Conservation (phyloP, 2,797 vertebrate species). For the Sphenopsis melanotis region DNA sequence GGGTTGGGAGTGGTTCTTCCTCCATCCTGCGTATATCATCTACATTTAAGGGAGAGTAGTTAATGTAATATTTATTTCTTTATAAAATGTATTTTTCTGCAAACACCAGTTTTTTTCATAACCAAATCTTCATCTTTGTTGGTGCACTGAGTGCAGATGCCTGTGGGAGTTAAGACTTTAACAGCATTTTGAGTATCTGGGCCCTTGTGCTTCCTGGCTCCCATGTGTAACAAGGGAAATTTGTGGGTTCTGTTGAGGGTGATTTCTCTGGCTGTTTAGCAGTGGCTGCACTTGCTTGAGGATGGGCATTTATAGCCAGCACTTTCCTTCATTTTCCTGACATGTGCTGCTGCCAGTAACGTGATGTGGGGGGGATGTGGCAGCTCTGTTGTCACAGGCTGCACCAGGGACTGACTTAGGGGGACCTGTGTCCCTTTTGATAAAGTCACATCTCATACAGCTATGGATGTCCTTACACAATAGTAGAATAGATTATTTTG, state of each 20-base stretch:
- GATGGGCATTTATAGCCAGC: neutral
- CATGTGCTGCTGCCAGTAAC: neutral
- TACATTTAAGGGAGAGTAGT: neutral
- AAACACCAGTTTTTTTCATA: neutral
- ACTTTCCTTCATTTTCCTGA: neutral
- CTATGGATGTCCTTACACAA: neutral
- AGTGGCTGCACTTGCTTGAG: fast-evolving
- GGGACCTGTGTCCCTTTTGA: neutral
- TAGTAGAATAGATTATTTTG: neutral
- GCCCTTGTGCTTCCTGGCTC: neutral
- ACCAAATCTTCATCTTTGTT: neutral
- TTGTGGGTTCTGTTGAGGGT: neutral
- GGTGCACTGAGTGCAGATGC: neutral
- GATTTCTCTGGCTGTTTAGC: neutral
- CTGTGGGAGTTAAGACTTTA: neutral
- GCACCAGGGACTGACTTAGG: neutral
- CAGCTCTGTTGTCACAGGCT: neutral
- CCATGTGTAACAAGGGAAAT: neutral
- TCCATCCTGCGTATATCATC: neutral
- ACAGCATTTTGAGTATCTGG: neutral
- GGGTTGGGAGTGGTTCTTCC: neutral
- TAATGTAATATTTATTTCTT: neutral
- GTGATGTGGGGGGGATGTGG: fast-evolving
- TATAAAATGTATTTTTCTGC: neutral
- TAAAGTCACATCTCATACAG: neutral